These are phyloP conservation scores for Smittia sp. DNA, from an alignment of 2,888 invertebrate genomes.

Conservation along the genomic window DNA sequence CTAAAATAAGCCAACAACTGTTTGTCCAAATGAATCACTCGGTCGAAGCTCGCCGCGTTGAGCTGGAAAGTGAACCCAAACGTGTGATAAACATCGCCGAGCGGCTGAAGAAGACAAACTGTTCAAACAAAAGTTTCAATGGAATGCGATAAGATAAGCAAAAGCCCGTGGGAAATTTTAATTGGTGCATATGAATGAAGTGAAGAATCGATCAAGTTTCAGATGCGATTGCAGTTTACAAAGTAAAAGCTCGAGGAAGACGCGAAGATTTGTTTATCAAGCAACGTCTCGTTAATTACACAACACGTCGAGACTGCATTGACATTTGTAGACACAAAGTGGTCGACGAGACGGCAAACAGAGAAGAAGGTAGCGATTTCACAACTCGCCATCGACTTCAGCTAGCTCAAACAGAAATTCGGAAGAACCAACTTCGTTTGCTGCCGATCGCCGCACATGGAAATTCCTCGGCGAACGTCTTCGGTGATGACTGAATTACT, in stretches of 20 bases:
- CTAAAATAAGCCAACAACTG: not conserved
- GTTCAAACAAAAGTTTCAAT: not conserved
- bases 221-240: not conserved
- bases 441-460: too few relatives aligned
- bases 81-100: not conserved
- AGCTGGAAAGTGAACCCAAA: not conserved
- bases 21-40: conserved; percentile 22
- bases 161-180: not conserved
- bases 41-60: not conserved
- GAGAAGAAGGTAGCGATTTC: too few relatives aligned
- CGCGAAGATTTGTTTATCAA: not conserved
- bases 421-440: too few relatives aligned
- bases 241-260: not conserved
- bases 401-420: too few relatives aligned
- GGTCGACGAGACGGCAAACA: too few relatives aligned
- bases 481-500: not conserved
- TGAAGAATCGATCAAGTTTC: not conserved
- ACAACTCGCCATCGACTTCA: too few relatives aligned
- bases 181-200: too few relatives aligned
- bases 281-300: not conserved
- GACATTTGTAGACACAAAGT: too few relatives aligned
- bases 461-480: too few relatives aligned
- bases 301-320: not conserved
- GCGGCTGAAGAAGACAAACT: not conserved
- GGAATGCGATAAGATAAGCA: conserved; percentile 34